Conservation (phyloP, 2,113 vertebrate species). For the Vidua chalybeata region DNA sequence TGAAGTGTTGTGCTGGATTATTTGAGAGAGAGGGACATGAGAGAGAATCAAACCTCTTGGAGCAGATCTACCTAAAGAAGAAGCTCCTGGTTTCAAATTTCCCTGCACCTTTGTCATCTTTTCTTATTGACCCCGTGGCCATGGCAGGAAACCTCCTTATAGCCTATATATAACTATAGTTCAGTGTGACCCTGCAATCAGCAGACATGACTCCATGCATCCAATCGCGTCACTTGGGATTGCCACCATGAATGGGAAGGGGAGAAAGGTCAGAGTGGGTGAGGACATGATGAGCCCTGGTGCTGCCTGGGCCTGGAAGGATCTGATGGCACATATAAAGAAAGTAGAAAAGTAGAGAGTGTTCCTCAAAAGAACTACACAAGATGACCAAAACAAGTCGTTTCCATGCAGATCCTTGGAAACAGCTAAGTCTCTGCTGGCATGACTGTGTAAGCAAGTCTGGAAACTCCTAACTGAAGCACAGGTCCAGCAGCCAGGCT, state of each 20-base stretch:
- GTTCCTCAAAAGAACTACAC: neutral
- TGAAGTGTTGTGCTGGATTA: neutral
- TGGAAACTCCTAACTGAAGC: conserved; percentile 18
- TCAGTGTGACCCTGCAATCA: neutral
- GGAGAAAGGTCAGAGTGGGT: neutral
- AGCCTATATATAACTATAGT: neutral
- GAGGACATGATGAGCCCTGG: neutral
- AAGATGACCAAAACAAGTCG: neutral
- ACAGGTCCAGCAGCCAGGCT: neutral
- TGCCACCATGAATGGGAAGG: neutral
- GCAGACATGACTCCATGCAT: neutral
- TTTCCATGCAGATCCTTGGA: neutral
- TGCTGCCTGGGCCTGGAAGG: neutral
- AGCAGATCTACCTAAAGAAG: neutral
- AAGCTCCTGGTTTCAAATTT: neutral
- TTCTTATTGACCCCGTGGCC: fast-evolving
- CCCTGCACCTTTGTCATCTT: neutral
- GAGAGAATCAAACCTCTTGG: neutral
- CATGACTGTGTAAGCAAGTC: neutral
- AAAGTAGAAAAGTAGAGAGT: neutral
- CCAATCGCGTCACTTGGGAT: neutral
- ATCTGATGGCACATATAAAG: fast-evolving
- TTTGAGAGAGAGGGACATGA: neutral
- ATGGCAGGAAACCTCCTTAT: neutral
- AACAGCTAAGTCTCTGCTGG: neutral